Conservation (phyloP, 2,113 vertebrate species). For the Macroglossus sobrinus region DNA sequence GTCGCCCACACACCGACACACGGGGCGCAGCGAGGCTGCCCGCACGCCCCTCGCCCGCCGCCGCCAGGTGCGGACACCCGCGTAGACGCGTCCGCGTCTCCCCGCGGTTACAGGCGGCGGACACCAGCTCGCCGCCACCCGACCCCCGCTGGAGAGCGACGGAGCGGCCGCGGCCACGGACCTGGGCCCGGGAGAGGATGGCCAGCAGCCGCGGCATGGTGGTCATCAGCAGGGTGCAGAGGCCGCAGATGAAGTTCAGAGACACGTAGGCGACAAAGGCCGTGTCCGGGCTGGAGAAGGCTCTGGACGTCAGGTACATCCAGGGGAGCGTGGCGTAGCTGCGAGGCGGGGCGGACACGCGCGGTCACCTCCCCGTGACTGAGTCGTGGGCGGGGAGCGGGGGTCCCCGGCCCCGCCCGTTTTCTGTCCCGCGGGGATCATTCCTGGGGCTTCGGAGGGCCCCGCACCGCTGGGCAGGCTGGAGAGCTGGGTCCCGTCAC, state of each 20-base stretch:
- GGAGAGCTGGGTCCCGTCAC: accelerated
- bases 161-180: slow-evolving; percentile 44
- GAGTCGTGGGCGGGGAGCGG: accelerated
- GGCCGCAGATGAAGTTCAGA: slow-evolving; percentile 82
- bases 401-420: accelerated
- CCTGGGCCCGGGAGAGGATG: slow-evolving; percentile 77
- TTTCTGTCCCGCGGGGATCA: too few species aligned
- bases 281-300: slow-evolving; percentile 81
- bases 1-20: too few species aligned
- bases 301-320: slow-evolving; percentile 82
- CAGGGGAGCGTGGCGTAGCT: slow-evolving; percentile 83
- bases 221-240: slow-evolving; percentile 83
- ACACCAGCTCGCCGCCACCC: too few species aligned
- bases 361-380: accelerated
- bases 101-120: too few species aligned
- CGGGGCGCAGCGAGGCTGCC: too few species aligned
- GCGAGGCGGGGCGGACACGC: neutral
- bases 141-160: too few species aligned
- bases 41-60: too few species aligned
- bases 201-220: slow-evolving; percentile 80
- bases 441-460: accelerated
- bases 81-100: too few species aligned
- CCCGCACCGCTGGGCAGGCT: accelerated
- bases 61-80: too few species aligned
- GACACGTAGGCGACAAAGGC: slow-evolving; percentile 83